These are phyloP conservation scores for Ammodytes dubius DNA, from an alignment of 2,113 vertebrate species.

Conservation along the genomic window DNA sequence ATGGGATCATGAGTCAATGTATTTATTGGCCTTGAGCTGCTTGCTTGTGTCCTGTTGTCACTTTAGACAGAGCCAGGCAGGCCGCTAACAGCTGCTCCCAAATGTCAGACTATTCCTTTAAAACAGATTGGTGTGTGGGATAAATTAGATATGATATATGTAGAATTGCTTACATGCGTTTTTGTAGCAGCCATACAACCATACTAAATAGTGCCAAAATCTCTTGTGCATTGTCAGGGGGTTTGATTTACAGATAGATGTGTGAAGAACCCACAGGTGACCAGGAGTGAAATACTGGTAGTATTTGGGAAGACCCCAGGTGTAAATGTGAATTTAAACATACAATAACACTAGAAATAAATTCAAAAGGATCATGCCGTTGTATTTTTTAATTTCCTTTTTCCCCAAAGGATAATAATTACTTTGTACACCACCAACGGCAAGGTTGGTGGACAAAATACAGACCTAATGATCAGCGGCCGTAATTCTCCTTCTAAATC, in stretches of 20 bases:
- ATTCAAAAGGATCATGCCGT: constrained; percentile 32
- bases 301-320: background rate
- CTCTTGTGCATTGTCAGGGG: background rate
- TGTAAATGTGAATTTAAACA: constrained; percentile 13
- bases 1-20: background rate
- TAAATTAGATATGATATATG: background rate
- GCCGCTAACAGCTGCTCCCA: background rate
- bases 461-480: constrained; percentile 13
- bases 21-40: background rate
- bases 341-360: constrained; percentile 10
- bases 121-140: background rate
- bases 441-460: constrained; percentile 13
- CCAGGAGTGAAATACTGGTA: constrained; percentile 16
- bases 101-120: background rate
- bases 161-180: background rate
- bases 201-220: background rate
- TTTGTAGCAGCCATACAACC: background rate
- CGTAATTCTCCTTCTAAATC: background rate
- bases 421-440: background rate
- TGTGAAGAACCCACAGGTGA: background rate
- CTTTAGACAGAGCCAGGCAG: background rate
- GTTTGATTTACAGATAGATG: constrained; percentile 3
- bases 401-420: constrained; percentile 24
- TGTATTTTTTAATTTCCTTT: constrained; percentile 16
- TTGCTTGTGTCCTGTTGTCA: background rate